These are phyloP conservation scores for Amblyopsis hoosieri DNA, from an alignment of 2,797 vertebrate species.

Conservation along the genomic window DNA sequence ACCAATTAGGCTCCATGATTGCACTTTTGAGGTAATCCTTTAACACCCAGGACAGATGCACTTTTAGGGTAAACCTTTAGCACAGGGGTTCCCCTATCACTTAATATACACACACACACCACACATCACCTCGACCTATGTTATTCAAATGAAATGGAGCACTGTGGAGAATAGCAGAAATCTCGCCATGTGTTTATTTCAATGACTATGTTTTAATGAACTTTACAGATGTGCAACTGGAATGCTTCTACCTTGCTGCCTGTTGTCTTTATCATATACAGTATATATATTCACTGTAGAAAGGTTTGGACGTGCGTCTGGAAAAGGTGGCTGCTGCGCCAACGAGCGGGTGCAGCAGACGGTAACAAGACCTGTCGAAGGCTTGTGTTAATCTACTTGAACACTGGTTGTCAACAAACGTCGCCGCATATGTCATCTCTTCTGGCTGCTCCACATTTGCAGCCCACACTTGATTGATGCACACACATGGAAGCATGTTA, in stretches of 20 bases:
- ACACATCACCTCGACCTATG: slow-evolving; percentile 48
- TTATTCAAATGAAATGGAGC: slow-evolving; percentile 38
- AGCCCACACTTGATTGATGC: slow-evolving; percentile 44
- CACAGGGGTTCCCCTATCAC: slow-evolving; percentile 20
- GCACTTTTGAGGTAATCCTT: slow-evolving; percentile 41
- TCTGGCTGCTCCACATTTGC: slow-evolving; percentile 59
- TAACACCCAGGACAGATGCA: slow-evolving; percentile 27
- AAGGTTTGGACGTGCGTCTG: slow-evolving; percentile 35
- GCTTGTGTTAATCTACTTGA: slow-evolving; percentile 51
- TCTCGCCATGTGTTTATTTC: slow-evolving; percentile 29
- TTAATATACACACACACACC: slow-evolving; percentile 6
- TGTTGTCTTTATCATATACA: slow-evolving; percentile 47
- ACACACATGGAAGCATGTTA: slow-evolving; percentile 35
- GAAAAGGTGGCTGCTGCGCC: slow-evolving; percentile 49
- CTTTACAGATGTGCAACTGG: slow-evolving; percentile 59
- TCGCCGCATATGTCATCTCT: slow-evolving; percentile 41
- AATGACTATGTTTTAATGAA: slow-evolving; percentile 46
- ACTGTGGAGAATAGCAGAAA: slow-evolving; percentile 41
- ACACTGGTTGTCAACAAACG: slow-evolving; percentile 30
- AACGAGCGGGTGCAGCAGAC: slow-evolving; percentile 29
- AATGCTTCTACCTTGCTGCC: slow-evolving; percentile 34
- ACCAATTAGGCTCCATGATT: slow-evolving; percentile 39
- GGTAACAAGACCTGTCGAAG: slow-evolving; percentile 17
- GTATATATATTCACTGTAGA: neutral
- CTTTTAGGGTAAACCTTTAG: slow-evolving; percentile 40